phyloP scores from a whole-genome alignment of 64 coral and sea anemone genomes.

The Pachyseris speciosa region DNA sequence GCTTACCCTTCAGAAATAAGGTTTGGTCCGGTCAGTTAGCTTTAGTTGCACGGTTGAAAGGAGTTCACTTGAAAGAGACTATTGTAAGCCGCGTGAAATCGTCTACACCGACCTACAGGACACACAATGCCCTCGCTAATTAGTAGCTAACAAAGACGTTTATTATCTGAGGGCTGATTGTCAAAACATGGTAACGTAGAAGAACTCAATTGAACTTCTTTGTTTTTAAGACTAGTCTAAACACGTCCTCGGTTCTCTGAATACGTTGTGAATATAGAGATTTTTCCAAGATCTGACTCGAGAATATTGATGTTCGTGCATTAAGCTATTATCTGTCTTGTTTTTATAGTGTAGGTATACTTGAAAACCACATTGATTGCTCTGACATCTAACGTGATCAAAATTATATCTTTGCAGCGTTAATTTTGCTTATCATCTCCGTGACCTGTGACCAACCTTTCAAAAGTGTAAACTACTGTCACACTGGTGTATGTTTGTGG shows the following conservation, averaged over 20 bases:
- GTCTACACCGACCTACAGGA: neutral
- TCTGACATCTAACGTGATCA: neutral
- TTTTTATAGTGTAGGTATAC: neutral
- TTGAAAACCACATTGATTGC: neutral
- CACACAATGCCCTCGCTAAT: slow-evolving; percentile 28
- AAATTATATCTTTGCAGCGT: neutral
- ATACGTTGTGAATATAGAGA: neutral
- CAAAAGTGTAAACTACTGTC: neutral
- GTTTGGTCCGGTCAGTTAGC: neutral
- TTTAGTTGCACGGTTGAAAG: slow-evolving; percentile 27
- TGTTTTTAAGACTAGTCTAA: neutral
- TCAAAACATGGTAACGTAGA: slow-evolving; percentile 26
- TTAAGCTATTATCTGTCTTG: neutral
- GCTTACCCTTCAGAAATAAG: neutral
- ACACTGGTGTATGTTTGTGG: neutral
- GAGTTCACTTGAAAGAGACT: slow-evolving; percentile 10
- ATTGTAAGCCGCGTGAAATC: slow-evolving; percentile 13
- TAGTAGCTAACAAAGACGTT: slow-evolving; percentile 14
- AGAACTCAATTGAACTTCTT: neutral
- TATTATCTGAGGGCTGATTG: slow-evolving; percentile 34
- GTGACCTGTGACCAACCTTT: neutral
- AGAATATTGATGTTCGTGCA: neutral
- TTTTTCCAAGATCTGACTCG: neutral
- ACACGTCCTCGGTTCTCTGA: neutral
- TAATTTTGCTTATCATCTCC: no score